Conservation (phyloP, 2,888 invertebrate species). For the Subacronicta megacephala region DNA sequence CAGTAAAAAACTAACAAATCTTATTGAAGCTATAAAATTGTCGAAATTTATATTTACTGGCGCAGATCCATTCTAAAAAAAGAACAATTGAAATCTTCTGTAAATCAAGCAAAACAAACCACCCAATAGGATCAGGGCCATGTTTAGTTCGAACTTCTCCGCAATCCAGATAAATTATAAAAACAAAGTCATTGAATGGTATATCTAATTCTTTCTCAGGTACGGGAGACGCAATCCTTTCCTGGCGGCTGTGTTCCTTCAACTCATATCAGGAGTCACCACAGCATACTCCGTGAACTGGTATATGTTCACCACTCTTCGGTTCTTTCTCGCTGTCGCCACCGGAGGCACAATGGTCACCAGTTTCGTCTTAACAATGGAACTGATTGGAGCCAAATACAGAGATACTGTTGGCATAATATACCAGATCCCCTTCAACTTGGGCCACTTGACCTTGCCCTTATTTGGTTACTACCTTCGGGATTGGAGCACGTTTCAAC, state of each 20-base stretch:
- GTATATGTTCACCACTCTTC: constrained; percentile 91
- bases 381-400: constrained; percentile 90
- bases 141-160: too few species aligned
- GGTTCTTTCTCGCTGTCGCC: constrained; percentile 93
- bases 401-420: constrained; percentile 93
- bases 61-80: too few species aligned
- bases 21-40: too few species aligned
- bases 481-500: constrained; percentile 92
- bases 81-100: background rate
- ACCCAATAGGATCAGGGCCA: too few species aligned
- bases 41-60: too few species aligned
- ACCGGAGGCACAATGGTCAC: constrained; percentile 96
- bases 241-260: constrained; percentile 92
- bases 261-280: constrained; percentile 92
- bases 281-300: constrained; percentile 92
- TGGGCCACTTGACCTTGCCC: constrained; percentile 91
- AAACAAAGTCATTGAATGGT: background rate
- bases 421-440: constrained; percentile 91
- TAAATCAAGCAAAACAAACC: too few species aligned
- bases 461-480: constrained; percentile 91
- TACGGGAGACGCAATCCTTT: constrained; percentile 94
- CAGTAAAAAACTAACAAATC: background rate
- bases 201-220: constrained; percentile 77
- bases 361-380: constrained; percentile 92
- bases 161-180: background rate